Evolutionary conservation across 1,140 invertebrate genomes (phyloP).

Genomic region (Drosophila auraria): DNA sequence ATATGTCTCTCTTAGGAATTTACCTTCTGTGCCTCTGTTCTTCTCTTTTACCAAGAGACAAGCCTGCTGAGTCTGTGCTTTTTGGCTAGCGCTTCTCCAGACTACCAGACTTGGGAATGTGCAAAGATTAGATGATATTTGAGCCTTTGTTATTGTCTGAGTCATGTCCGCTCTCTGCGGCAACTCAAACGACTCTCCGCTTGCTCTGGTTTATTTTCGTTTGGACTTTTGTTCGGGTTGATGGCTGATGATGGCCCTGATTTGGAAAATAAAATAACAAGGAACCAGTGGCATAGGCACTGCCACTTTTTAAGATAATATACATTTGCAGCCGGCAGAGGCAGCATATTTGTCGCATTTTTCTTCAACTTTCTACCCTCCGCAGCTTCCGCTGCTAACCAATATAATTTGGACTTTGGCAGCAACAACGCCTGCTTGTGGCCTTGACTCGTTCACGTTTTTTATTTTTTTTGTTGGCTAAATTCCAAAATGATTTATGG

Average conservation of each 20-base stretch:
- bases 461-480: conserved; percentile 43
- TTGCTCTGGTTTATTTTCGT: conserved; percentile 1
- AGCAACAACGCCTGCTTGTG: conserved; percentile 8
- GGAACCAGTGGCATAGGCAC: no score
- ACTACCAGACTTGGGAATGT: not conserved
- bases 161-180: not conserved
- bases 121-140: not conserved
- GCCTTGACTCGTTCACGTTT: conserved; percentile 44
- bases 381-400: conserved; percentile 2
- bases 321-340: conserved; percentile 3
- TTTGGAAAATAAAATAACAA: not conserved
- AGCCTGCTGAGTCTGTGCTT: not conserved
- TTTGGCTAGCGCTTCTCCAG: not conserved
- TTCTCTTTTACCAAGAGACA: no score
- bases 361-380: not conserved
- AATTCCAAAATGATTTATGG: conserved; percentile 71
- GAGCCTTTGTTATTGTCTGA: not conserved
- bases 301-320: not conserved
- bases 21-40: no score
- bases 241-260: conserved; percentile 11
- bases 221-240: conserved; percentile 19
- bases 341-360: conserved; percentile 36
- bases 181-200: not conserved
- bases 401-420: conserved; percentile 41
- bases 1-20: no score